Evolutionary conservation across 2,797 vertebrate genomes (phyloP), one percentile per base, ranked within the genome.

Genomic region (Malurus leucopterus): DNA sequence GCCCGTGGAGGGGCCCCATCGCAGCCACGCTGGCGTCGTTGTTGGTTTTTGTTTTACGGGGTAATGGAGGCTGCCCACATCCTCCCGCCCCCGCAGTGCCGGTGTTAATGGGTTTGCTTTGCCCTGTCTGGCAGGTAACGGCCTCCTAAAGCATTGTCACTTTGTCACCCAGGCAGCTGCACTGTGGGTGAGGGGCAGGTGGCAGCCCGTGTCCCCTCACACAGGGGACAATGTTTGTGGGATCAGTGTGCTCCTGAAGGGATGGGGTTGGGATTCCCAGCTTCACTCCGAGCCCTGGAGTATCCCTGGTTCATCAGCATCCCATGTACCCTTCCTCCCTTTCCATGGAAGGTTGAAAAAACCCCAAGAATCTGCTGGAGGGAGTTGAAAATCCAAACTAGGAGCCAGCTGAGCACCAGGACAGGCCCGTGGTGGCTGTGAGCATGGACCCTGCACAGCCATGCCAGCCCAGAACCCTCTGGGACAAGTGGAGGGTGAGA

Each of bases 221-320:
- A 0, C 5, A 0, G 54, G 26, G 14, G 0, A 4, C 2, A 6
- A 15, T 38, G 59, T 34, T 6, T 8, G 1, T 26, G 30, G 47
- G 72, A 32, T 32, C 22, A 2, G 4, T 8, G 36, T 18, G 40
- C 38, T 69, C 61, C 68, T n/a, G 27, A 19, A 90, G 38, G 71
- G 59, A 8, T 0, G 18, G 55, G 26, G 55, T 46, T 0, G 1
- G 67, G 68, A 55, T 57, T 34, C 29, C 34, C 5, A 0, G 29
- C 41, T 63, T 36, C 1, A 1, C 29, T 64, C 16, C 0, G 0
- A 82, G 41, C 27, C 15, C 44, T 27, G 46, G 11, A 1, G 2
- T 17, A 30, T 7, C 26, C 44, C 13, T 11, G 5, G 11, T n/a
- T 29, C 5, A 0, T 10, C 6, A 3, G 11, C 27, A 75, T n/a